Evolutionary conservation across 2,888 invertebrate species (phyloP), one percentile per base, ranked within the genome.

Genomic region (Sussaba pulchella): DNA sequence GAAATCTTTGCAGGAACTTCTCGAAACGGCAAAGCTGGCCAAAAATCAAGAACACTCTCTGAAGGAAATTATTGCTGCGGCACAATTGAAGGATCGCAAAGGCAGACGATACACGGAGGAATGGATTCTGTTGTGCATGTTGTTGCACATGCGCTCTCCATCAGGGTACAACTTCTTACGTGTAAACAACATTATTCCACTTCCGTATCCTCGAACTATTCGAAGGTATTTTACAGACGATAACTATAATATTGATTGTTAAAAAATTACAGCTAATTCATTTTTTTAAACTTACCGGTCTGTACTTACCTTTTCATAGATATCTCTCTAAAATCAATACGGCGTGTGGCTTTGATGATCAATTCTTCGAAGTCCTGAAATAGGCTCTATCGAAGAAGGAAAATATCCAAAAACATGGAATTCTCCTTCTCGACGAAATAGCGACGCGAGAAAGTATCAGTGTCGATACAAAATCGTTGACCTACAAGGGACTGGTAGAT

Each of bases 351-450:
- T 59, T 59, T 9, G 59, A 59, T 12, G 19, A 59, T 31, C 70
- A 75, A 61, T 85, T 86, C 57, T 84, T 85, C 50, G 78, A 84
- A 14, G 50, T 83, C 4, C 74, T 86, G 2, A 71, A 79, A 61
- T 47, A 71, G 57, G 14, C 67, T 21, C 57, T 86, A 0, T n/a
- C 50, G 0, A 77, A 82, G 50, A 85, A 80, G 78, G 19, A 59
- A 31, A 75, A 79, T 8, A 70, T 21, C 19, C 63, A 84, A 76
- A 78, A 71, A 50, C 80, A 85, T 19, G 84, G 80, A n/a, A 70
- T 81, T 50, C 66, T 85, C 21, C 45, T 82, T 0, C 8, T 85
- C 6, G 84, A 85, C 41, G 85, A 85, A 80, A 85, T 85, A 41
- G 31, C 41, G 45, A 77, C 79, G 17, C 43, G 82, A 14, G 80